Base-by-base conservation (phyloP, 2,797 vertebrate species). In the Esox lucius region DNA sequence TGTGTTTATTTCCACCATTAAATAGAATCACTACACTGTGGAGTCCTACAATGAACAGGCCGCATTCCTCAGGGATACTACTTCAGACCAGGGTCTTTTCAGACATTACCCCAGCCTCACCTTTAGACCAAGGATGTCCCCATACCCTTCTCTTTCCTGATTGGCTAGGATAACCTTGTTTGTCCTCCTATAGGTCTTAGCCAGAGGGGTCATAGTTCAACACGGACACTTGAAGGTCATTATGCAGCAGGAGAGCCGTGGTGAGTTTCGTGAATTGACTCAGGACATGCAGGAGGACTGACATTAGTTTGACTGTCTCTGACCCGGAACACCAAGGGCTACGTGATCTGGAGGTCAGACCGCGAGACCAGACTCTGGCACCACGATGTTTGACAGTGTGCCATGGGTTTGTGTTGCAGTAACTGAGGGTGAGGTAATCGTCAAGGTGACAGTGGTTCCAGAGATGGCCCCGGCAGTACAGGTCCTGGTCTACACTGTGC, bases 391-490 rank as follows among this genome's bases (percentile, higher is more conserved):
- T 4, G 61, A 17, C 28, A 2, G 26, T 65, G 26, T 65, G 62
- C 24, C 5, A 0, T 24, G 39, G 49, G 65, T 24, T 72, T 26
- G 35, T 69, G 24, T 85, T 86, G 74, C 79, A 90, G 87, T 88
- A 59, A 85, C 59, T 9, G 67, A 83, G 42, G 92, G 89, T 0
- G 39, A 82, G 6, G 13, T 90, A 4, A 81, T 82, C 71, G 89
- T 94, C 28, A 74, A 71, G 62, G 4, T 93, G 16, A 74, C 7
- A 2, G 79, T 92, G 62, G 13, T 24, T 59, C 17, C 87, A 72
- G 84, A 87, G 2, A 81, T 91, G 59, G 77, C 91, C 2, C 92
- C 93, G 49, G 24, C 35, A 0, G 33, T 93, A 69, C 88, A 91
- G 77, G 70, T 94, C 42, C 71, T 93, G 49, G 83, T 66, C 0